Evolutionary conservation across 2,113 vertebrate genomes (phyloP).

Genomic region (Crypturellus undulatus): DNA sequence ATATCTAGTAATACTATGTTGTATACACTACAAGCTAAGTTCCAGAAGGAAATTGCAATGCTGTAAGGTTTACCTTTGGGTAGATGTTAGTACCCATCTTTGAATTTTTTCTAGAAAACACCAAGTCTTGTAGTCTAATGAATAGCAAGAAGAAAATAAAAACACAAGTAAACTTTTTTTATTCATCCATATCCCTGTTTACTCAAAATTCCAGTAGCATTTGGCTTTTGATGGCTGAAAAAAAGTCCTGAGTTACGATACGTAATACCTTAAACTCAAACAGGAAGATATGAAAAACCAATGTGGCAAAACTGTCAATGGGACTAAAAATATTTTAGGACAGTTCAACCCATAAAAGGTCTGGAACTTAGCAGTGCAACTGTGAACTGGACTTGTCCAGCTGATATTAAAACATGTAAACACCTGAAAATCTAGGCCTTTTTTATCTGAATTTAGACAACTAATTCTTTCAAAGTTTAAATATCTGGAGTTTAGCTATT

Average conservation of each 20-base stretch:
- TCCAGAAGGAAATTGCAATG: constrained; percentile 69
- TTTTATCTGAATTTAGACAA: neutral
- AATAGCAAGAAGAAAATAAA: constrained; percentile 54
- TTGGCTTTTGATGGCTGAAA: constrained; percentile 34
- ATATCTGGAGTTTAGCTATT: neutral
- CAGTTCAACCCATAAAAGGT: neutral
- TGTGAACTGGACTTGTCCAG: neutral
- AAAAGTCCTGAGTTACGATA: constrained; percentile 41
- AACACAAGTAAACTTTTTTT: neutral
- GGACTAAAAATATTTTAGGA: neutral
- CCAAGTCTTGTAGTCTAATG: constrained; percentile 3
- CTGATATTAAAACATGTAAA: neutral
- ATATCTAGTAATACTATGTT: constrained; percentile 71
- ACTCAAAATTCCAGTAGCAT: constrained; percentile 2
- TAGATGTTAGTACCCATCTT: constrained; percentile 41
- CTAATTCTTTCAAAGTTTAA: neutral
- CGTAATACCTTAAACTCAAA: neutral
- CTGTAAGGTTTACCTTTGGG: constrained; percentile 62
- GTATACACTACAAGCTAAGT: constrained; percentile 63
- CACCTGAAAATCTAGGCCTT: neutral
- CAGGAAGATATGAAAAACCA: neutral
- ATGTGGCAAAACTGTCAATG: neutral
- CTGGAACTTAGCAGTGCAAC: constrained; percentile 42
- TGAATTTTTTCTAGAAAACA: constrained; percentile 52
- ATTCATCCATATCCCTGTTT: constrained; percentile 38